These are phyloP conservation scores for Oligia latruncula DNA, from an alignment of 2,888 invertebrate genomes.

Conservation along the genomic window DNA sequence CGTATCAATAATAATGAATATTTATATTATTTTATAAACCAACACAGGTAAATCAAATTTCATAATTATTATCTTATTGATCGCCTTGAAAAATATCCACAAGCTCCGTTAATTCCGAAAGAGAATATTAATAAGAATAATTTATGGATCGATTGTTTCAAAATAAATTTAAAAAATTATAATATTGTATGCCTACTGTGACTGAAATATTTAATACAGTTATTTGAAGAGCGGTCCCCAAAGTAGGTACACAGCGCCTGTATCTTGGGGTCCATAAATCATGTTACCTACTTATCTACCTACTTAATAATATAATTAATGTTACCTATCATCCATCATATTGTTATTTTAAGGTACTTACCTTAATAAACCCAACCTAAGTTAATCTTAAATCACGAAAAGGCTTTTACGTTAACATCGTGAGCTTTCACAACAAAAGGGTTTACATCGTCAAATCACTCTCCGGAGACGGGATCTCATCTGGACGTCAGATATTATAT, in stretches of 20 bases:
- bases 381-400: neutral
- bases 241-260: too few relatives aligned
- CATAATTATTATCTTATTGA: neutral
- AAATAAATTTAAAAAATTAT: too few relatives aligned
- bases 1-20: neutral
- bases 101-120: too few relatives aligned
- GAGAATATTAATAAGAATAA: too few relatives aligned
- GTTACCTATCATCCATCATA: neutral
- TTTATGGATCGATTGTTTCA: too few relatives aligned
- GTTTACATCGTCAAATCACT: neutral
- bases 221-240: too few relatives aligned
- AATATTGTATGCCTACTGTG: too few relatives aligned
- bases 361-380: neutral
- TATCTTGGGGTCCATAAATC: too few relatives aligned
- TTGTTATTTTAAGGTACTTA: neutral
- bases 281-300: too few relatives aligned
- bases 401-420: neutral
- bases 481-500: neutral
- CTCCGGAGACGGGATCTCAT: neutral
- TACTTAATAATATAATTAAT: neutral
- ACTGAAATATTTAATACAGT: too few relatives aligned
- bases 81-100: neutral
- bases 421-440: constrained; percentile 13
- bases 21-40: neutral
- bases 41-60: neutral